Conservation (phyloP, 2,113 vertebrate species). For the Benitochromis conjunctus region DNA sequence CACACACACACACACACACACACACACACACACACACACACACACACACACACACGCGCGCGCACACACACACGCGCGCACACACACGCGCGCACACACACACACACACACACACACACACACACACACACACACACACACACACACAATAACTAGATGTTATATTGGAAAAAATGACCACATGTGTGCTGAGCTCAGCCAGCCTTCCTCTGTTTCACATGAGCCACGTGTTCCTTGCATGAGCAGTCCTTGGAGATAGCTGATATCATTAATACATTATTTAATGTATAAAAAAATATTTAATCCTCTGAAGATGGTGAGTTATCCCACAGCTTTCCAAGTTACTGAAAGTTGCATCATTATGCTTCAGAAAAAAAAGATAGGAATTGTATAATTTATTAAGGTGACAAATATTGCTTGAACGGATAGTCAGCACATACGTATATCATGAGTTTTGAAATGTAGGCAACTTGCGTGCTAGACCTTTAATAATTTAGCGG, state of each 20-base stretch:
- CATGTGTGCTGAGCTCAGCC: background rate
- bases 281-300: background rate
- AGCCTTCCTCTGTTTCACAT: background rate
- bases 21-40: background rate
- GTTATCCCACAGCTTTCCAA: background rate
- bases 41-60: background rate
- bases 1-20: background rate
- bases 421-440: background rate
- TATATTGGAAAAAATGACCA: background rate
- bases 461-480: background rate
- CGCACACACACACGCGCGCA: too few species aligned
- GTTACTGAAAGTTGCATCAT: conserved; percentile 34
- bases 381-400: background rate
- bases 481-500: conserved; percentile 14
- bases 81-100: fast-evolving
- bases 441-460: background rate
- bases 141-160: background rate
- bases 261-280: background rate
- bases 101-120: background rate
- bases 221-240: background rate
- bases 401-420: background rate
- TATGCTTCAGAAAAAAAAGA: background rate
- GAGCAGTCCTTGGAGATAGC: background rate
- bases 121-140: background rate
- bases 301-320: background rate